Base-by-base conservation (phyloP, 53 echinoderm and acorn worm species). In the Apostichopus leukothele region DNA sequence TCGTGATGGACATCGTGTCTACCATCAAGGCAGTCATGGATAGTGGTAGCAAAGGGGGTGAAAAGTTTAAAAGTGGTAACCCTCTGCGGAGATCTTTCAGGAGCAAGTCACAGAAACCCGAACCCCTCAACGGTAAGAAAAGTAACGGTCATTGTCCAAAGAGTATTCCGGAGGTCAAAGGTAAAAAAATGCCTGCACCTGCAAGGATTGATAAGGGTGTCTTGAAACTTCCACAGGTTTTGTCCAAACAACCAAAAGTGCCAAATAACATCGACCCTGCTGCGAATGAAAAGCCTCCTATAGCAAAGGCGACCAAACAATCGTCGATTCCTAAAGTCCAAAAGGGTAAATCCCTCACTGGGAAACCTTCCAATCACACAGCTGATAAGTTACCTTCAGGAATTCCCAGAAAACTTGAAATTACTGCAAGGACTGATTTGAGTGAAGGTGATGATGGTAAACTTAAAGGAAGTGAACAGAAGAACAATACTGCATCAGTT, bases 1-100 rank as follows among this genome's bases (percentile, higher is more conserved):
- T 96, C 83, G 94, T 96, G 89, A 90, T 88, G 13, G 96, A 96
- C 68, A 91, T 96, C 88, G 92, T 96, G 5, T 96, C 96, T 4
- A 96, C 94, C 60, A 94, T 96, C 78, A 78, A 94, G 84, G 92
- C 92, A 14, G 92, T 86, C 1, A 87, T 87, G 88, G 88, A 87
- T 22, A 23, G 60, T 16, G 13, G 81, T 52, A 83, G 60, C 22
- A 68, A 86, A 21, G 81, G 54, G 18, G 55, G 54, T 8, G 81
- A 81, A 7, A 81, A 54, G 23, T 50, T 54, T 54, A 63, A 50
- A 39, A 50, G 67, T 6, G 85, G 67, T 50, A 85, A 85, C 26
- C 85, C 67, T 1, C 39, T 85, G 52, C 23, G 85, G 85, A 85
- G 67, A 85, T 63, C 85, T 16, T 66, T 67, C 13, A 63, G 85